Evolutionary conservation across 2,113 vertebrate species (phyloP).

Genomic region (Collichthys lucidus): DNA sequence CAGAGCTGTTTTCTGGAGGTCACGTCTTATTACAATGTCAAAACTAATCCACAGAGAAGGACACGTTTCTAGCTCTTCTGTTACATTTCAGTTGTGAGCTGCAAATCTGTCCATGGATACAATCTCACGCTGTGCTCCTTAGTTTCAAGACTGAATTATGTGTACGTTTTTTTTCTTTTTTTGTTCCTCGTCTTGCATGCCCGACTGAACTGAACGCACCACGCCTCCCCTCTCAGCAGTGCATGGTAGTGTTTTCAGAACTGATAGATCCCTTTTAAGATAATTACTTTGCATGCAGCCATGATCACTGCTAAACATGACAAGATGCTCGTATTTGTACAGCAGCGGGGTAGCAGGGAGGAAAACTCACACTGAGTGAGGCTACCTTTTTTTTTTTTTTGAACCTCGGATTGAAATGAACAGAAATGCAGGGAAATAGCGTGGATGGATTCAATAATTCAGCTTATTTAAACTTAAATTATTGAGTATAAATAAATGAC

Average conservation of each 20-base stretch:
- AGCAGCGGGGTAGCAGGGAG: background rate
- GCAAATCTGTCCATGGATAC: slow-evolving; percentile 16
- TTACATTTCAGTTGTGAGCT: slow-evolving; percentile 6
- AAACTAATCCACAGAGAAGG: background rate
- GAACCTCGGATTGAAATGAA: background rate
- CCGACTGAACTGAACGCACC: background rate
- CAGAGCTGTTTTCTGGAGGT: background rate
- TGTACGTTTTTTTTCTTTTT: background rate
- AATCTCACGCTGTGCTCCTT: background rate
- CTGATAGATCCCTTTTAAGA: background rate
- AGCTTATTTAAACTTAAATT: slow-evolving; percentile 14
- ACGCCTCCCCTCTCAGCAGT: background rate
- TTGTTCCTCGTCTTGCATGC: background rate
- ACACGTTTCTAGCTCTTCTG: background rate
- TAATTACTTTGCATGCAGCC: slow-evolving; percentile 10
- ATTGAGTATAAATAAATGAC: slow-evolving; percentile 1
- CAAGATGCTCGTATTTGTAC: background rate
- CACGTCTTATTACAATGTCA: slow-evolving; percentile 28
- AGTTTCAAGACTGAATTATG: background rate
- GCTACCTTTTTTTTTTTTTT: background rate
- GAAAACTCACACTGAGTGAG: background rate
- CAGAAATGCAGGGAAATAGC: background rate
- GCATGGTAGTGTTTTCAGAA: background rate
- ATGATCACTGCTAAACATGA: slow-evolving; percentile 21
- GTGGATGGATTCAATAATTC: slow-evolving; percentile 6